Percentiles rank a stretch among this genome's conserved stretches.
Evolutionary conservation across 2,797 vertebrate genomes (phyloP).

Genomic region (Crax fasciolata): DNA sequence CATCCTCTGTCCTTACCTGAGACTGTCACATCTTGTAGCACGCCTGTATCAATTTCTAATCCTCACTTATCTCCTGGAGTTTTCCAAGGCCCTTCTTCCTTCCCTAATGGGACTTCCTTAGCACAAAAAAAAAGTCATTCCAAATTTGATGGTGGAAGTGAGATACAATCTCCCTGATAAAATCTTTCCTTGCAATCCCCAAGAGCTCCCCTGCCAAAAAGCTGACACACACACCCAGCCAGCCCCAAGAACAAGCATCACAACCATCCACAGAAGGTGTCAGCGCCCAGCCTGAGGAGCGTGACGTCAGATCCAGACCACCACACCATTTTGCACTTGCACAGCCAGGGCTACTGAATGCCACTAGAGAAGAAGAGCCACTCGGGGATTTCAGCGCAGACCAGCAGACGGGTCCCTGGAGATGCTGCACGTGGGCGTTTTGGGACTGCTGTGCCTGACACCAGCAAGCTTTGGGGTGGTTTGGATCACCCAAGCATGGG

Average conservation of each 20-base stretch:
- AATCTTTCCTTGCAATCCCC: not conserved
- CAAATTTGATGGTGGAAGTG: accelerated
- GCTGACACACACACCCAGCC: not conserved
- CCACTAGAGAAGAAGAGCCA: not conserved
- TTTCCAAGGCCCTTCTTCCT: not conserved
- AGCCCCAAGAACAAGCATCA: accelerated
- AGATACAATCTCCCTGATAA: not conserved
- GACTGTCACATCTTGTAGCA: not conserved
- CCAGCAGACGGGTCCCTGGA: not conserved
- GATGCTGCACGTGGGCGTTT: not conserved
- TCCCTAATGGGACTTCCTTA: not conserved
- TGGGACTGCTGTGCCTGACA: no score
- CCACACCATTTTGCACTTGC: accelerated
- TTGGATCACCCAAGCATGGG: not conserved
- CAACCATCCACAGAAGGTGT: not conserved
- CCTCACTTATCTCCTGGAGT: not conserved
- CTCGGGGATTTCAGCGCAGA: not conserved
- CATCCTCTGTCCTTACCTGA: not conserved
- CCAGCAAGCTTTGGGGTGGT: not conserved
- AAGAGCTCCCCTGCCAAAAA: not conserved
- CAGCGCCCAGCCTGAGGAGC: not conserved
- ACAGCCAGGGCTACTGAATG: accelerated
- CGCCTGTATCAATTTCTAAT: not conserved
- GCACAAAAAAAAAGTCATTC: not conserved
- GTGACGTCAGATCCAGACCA: accelerated